Evolutionary conservation across 2,888 invertebrate genomes (phyloP), one percentile per base, ranked within the genome.

Genomic region (Drosophila neutralis): DNA sequence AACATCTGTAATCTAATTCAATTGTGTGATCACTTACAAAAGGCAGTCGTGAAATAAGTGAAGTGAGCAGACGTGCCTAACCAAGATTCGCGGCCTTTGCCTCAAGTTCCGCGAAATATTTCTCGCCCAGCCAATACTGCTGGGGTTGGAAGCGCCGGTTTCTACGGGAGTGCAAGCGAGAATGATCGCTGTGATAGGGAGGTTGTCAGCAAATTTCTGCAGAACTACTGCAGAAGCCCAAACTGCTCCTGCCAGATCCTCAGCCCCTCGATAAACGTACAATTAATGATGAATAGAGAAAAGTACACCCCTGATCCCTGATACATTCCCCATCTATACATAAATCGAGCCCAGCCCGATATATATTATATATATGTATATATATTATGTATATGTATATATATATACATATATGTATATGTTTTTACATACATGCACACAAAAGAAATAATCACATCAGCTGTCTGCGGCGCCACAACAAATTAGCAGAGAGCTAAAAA

Each of bases 241-340:
- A 99, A 94, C 97, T 99, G 98, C 94, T 98, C 98, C 79, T 98
- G 98, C 94, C 81, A 84, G 57, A 85, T 85, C 33, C 70, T 85
- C 1, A 85, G 53, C 84, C 85, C n/a, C 62, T 71, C 18, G 80
- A 83, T 52, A 83, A 82, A 68, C 80, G 82, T n/a, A 83, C 24
- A 82, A 83, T 53, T 75, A 67, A 63, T n/a, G 18, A 24, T 11
- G 21, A 42, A 42, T 42, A 3, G n/a, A 42, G 21, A 29, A 29
- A 29, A 29, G 29, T 29, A 29, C 29, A 29, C 29, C 1, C 6
- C 29, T 29, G 5, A 27, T 27, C 27, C 4, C 0, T 0, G 27
- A 27, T 5, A 5, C 27, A 5, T 27, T 27, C 27, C 27, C 4
- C 5, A 27, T 5, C 27, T 27, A 27, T 27, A 27, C 27, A 27